These are phyloP conservation scores for Streptopelia turtur DNA, from an alignment of 2,797 vertebrate species.

Conservation along the genomic window DNA sequence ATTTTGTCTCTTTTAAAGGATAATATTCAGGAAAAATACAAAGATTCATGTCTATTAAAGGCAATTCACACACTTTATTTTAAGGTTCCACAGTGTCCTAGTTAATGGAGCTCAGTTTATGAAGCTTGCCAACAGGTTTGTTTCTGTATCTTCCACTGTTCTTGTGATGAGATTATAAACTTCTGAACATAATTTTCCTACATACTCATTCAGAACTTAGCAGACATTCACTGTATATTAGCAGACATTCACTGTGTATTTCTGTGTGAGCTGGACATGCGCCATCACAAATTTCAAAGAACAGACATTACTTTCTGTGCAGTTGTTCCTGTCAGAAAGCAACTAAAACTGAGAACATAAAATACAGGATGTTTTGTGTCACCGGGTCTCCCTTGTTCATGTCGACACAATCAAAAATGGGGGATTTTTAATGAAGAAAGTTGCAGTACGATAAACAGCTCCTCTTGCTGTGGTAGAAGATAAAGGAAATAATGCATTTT, in stretches of 20 bases:
- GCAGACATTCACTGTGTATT: not conserved
- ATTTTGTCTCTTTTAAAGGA: not conserved
- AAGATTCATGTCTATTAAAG: not conserved
- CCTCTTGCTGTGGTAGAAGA: not conserved
- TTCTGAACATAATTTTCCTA: not conserved
- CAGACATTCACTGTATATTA: not conserved
- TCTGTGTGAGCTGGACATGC: not conserved
- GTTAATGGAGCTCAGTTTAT: not conserved
- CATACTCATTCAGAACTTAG: not conserved
- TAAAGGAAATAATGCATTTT: not conserved
- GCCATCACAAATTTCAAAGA: not conserved
- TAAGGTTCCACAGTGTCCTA: not conserved
- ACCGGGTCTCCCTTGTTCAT: not conserved
- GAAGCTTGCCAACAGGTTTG: not conserved
- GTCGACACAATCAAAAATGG: rapidly evolving
- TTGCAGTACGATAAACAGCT: not conserved
- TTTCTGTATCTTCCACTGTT: not conserved
- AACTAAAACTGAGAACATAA: not conserved
- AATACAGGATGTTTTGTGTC: not conserved
- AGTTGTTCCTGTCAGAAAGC: not conserved
- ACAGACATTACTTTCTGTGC: not conserved
- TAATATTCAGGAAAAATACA: not conserved
- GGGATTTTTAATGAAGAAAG: not conserved
- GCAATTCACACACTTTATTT: not conserved
- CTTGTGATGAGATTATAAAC: not conserved